Conservation (phyloP, 2,797 vertebrate species). For the Esox lucius region DNA sequence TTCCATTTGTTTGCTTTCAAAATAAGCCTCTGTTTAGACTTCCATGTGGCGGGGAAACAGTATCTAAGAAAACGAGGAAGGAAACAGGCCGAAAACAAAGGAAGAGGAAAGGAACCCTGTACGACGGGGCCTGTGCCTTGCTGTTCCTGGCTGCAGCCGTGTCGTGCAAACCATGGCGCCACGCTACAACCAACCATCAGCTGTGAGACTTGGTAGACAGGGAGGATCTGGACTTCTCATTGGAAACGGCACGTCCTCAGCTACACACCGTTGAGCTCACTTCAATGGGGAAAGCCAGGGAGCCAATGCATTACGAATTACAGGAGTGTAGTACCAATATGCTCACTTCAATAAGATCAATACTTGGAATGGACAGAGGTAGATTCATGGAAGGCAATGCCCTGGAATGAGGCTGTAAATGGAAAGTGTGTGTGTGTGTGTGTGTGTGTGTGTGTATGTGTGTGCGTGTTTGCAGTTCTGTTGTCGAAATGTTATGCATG, state of each 20-base stretch:
- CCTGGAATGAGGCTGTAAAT: neutral
- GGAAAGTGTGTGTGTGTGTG: neutral
- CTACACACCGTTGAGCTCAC: neutral
- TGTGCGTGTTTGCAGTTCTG: neutral
- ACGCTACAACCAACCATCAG: conserved; percentile 43
- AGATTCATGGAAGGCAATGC: neutral
- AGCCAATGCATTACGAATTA: no score
- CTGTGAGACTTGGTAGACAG: conserved; percentile 18
- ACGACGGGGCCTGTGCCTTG: conserved; percentile 67
- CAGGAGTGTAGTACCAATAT: neutral
- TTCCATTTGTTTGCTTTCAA: conserved; percentile 70
- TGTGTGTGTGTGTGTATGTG: no score
- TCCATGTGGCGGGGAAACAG: conserved; percentile 57
- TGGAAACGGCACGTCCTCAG: neutral
- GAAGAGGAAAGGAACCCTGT: conserved; percentile 75
- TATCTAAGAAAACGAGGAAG: conserved; percentile 81
- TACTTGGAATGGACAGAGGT: neutral
- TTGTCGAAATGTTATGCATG: neutral
- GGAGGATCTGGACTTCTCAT: conserved; percentile 23
- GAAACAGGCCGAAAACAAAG: conserved; percentile 78
- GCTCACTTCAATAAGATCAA: neutral
- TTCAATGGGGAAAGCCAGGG: no score
- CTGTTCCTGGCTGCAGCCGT: conserved; percentile 62
- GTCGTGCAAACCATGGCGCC: conserved; percentile 64
- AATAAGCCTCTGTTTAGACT: conserved; percentile 77